Percentiles rank a stretch among this genome's conserved stretches.
Conservation (phyloP, 2,888 invertebrate species). For the Xestia ashworthii region DNA sequence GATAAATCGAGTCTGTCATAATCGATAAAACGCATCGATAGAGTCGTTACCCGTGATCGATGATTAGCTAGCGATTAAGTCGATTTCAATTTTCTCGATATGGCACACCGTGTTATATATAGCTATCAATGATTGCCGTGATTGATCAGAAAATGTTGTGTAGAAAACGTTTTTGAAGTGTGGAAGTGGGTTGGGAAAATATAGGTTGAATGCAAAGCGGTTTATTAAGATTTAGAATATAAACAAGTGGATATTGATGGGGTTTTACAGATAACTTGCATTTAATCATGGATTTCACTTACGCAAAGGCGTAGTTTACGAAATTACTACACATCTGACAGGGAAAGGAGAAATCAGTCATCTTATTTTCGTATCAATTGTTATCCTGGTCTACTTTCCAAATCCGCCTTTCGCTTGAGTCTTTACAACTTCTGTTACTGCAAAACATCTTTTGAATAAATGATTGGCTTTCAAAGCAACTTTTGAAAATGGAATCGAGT, state of each 20-base stretch:
- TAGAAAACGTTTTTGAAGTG: constrained; percentile 56
- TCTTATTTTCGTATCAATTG: constrained; percentile 31
- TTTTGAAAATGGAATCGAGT: background rate
- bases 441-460: background rate
- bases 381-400: constrained; percentile 32
- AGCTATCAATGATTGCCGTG: constrained; percentile 60
- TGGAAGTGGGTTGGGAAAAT: constrained; percentile 61
- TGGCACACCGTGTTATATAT: constrained; percentile 60
- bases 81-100: constrained; percentile 65
- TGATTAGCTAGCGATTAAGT: constrained; percentile 63
- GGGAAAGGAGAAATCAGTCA: constrained; percentile 31
- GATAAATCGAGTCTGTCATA: constrained; percentile 61
- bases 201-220: constrained; percentile 37
- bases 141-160: constrained; percentile 59
- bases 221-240: constrained; percentile 50
- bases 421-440: background rate
- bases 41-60: constrained; percentile 63
- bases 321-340: constrained; percentile 16
- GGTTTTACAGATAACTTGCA: constrained; percentile 41
- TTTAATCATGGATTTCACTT: constrained; percentile 42
- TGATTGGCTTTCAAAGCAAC: background rate
- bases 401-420: background rate
- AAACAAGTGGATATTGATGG: constrained; percentile 41
- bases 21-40: constrained; percentile 62
- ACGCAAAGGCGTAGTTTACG: constrained; percentile 38